phyloP scores from a whole-genome alignment of 2,113 vertebrate species.

The Eretmochelys imbricata region DNA sequence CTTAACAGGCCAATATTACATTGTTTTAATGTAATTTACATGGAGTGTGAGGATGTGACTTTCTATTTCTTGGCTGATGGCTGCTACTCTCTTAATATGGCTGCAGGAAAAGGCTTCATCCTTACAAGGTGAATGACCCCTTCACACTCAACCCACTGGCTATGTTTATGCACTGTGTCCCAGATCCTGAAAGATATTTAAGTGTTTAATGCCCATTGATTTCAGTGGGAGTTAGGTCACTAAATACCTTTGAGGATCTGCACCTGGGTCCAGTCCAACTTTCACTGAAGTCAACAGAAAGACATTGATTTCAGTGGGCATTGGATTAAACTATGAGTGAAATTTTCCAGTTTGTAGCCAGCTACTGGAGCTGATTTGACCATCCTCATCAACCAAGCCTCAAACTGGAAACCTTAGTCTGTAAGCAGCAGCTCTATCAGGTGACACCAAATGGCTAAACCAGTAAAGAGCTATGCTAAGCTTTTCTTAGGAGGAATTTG shows the following conservation, averaged over 20 bases:
- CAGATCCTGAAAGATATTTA: neutral
- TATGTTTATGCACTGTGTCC: neutral
- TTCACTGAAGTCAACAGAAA: conserved; percentile 49
- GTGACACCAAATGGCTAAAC: neutral
- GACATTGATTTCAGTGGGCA: neutral
- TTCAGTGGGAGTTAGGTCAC: neutral
- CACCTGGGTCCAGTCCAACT: conserved; percentile 1
- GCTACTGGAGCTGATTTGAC: neutral
- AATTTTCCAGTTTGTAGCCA: neutral
- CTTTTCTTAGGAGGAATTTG: conserved; percentile 3
- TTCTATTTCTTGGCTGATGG: no score
- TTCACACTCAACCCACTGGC: conserved; percentile 48
- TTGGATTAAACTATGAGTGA: conserved; percentile 8
- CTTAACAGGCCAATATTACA: no score
- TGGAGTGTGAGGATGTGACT: no score
- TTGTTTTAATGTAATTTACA: no score
- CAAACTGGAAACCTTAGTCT: neutral
- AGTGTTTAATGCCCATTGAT: neutral
- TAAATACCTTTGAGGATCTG: neutral
- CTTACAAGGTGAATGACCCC: neutral
- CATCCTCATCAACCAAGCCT: neutral
- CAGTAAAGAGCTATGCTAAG: neutral
- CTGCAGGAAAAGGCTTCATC: no score
- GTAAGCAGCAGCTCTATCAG: neutral
- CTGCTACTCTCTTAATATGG: no score